Conservation (phyloP, 2,888 invertebrate species). For the Philereme vetulata region DNA sequence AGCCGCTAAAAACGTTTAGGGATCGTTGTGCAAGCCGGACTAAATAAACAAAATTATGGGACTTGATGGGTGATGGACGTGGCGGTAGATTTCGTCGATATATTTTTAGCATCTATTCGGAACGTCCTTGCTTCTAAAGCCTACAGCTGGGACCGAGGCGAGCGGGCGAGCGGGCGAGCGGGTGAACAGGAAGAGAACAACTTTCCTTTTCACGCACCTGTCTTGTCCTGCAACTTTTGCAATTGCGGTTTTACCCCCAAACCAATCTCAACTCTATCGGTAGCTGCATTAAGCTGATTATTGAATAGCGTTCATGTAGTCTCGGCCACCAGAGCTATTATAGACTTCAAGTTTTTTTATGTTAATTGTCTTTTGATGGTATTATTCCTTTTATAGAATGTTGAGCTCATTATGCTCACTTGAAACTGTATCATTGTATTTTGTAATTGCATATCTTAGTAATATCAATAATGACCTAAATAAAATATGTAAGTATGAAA, state of each 20-base stretch:
- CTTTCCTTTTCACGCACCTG: conserved; percentile 83
- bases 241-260: conserved; percentile 47
- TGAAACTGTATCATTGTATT: conserved; percentile 33
- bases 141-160: conserved; percentile 63
- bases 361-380: conserved; percentile 38
- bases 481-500: too few relatives aligned
- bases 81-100: background rate
- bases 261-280: conserved; percentile 47
- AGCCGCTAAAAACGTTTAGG: too few relatives aligned
- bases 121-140: conserved; percentile 53
- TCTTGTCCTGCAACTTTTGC: conserved; percentile 70
- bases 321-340: conserved; percentile 40
- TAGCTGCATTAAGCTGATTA: conserved; percentile 15
- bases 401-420: conserved; percentile 13
- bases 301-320: conserved; percentile 3
- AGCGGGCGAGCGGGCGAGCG: conserved; percentile 76
- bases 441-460: background rate
- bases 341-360: conserved; percentile 38
- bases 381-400: conserved; percentile 29
- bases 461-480: too few relatives aligned
- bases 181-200: conserved; percentile 82
- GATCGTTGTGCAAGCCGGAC: too few relatives aligned
- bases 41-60: too few relatives aligned
- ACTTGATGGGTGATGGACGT: too few relatives aligned
- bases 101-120: conserved; percentile 40